Evolutionary conservation across 2,888 invertebrate species (phyloP).

Genomic region (Heliconius hortense): DNA sequence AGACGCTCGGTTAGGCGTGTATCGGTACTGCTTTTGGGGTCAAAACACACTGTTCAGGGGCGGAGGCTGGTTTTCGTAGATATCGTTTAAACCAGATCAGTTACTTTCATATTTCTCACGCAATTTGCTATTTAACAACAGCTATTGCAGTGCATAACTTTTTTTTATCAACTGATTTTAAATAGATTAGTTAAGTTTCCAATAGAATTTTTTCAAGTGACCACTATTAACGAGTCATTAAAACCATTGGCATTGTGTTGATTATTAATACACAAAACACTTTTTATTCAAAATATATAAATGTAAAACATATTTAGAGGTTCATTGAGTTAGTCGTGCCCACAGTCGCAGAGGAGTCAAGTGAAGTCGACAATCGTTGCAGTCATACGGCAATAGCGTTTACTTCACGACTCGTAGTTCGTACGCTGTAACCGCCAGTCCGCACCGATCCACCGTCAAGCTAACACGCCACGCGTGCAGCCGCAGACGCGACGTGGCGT

Average conservation of each 20-base stretch:
- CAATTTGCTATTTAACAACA: constrained; percentile 28
- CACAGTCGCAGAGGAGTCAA: constrained; percentile 26
- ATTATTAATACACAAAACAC: background rate
- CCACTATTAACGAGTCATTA: background rate
- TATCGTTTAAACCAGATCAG: constrained; percentile 43
- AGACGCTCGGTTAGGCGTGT: constrained; percentile 36
- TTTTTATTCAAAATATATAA: background rate
- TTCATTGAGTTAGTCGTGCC: background rate
- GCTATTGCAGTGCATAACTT: background rate
- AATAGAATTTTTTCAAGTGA: background rate
- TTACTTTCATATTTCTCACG: constrained; percentile 45
- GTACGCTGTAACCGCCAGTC: constrained; percentile 56
- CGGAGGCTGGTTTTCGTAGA: constrained; percentile 44
- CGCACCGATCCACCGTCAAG: constrained; percentile 64
- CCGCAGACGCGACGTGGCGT: constrained; percentile 56
- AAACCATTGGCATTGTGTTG: background rate
- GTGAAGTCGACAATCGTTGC: constrained; percentile 52
- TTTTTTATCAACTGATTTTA: background rate
- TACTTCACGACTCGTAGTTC: constrained; percentile 39
- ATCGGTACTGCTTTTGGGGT: constrained; percentile 42
- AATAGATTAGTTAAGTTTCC: background rate
- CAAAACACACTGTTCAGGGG: constrained; percentile 45
- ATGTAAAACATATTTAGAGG: background rate
- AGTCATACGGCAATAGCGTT: constrained; percentile 41
- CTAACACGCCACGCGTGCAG: constrained; percentile 58